Evolutionary conservation across 2,888 invertebrate genomes (phyloP), one percentile per base, ranked within the genome.

Genomic region (Drosophila paranaensis): DNA sequence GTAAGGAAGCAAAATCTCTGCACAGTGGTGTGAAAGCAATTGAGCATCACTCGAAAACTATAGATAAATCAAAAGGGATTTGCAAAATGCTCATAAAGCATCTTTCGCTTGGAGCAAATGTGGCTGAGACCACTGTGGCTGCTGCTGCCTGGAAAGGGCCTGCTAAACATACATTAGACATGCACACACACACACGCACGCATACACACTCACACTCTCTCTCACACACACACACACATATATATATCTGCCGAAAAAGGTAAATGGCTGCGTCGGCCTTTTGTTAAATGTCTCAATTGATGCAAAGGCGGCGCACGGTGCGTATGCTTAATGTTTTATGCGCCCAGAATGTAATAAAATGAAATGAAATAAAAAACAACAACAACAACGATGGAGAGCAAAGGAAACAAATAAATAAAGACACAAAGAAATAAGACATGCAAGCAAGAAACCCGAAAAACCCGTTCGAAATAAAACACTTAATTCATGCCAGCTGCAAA

Each of bases 281-380:
- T 88, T 88, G 89, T 88, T 88, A 88, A 82, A 88, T 69, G 75
- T 83, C 89, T 86, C 81, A 86, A 83, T 83, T 88, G 81, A 81
- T 70, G 81, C 74, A 62, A 66, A 71, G 68, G 51, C 65, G 55
- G 51, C 48, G 35, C 54, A 67, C 63, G 60, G 58, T 64, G 64
- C 77, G 79, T 77, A 79, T 77, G 75, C 70, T 69, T 79, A 70
- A 75, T 88, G 66, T 77, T 79, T 74, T 74, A 74, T 77, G 65
- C 61, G 64, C 40, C 39, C 64, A 43, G 58, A 63, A 71, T 39
- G 57, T 67, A 67, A 61, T 27, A 54, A 20, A 55, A 55, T 33
- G 16, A 39, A 37, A 33, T 55, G 46, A 46, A 56, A 53, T 46
- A 16, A 42, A 40, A n/a, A 40, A n/a, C 2, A 39, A n/a, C 0